A percentile compares a stretch with the other conserved stretches of the same genome.
Evolutionary conservation across 2,888 invertebrate genomes (phyloP).

Genomic region (Sycophila texana): DNA sequence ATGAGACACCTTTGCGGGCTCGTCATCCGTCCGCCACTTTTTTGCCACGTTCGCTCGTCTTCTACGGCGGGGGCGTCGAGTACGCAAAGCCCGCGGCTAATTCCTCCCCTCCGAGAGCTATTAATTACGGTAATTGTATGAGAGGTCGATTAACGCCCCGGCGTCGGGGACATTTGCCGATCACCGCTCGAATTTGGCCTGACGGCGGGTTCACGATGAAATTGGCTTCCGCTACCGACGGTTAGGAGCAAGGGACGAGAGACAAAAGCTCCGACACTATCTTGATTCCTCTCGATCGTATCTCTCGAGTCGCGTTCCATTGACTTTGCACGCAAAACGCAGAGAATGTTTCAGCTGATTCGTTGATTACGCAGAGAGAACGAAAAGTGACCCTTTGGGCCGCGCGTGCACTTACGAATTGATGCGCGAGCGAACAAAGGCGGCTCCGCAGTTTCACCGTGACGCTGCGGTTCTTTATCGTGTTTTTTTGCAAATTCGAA

Average conservation of each 20-base stretch:
- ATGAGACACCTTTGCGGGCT: conserved; percentile 22
- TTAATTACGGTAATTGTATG: conserved; percentile 47
- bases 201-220: neutral
- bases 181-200: neutral
- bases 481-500: too few relatives aligned
- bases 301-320: too few relatives aligned
- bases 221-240: too few relatives aligned
- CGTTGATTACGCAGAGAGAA: neutral
- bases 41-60: neutral
- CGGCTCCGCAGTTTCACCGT: too few relatives aligned
- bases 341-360: conserved; percentile 19
- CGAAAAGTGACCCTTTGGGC: too few relatives aligned
- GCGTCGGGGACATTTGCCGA: too few relatives aligned
- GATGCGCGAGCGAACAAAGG: too few relatives aligned
- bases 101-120: neutral
- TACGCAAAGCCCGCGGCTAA: neutral
- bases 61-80: neutral
- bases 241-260: too few relatives aligned
- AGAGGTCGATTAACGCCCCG: conserved; percentile 35
- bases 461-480: too few relatives aligned
- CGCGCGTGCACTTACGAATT: too few relatives aligned
- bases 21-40: conserved; percentile 3
- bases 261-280: conserved; percentile 28
- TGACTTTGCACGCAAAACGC: too few relatives aligned
- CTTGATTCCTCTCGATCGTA: conserved; percentile 15